Evolutionary conservation across 1,140 invertebrate species (phyloP).

Genomic region (Drosophila pruinosa): DNA sequence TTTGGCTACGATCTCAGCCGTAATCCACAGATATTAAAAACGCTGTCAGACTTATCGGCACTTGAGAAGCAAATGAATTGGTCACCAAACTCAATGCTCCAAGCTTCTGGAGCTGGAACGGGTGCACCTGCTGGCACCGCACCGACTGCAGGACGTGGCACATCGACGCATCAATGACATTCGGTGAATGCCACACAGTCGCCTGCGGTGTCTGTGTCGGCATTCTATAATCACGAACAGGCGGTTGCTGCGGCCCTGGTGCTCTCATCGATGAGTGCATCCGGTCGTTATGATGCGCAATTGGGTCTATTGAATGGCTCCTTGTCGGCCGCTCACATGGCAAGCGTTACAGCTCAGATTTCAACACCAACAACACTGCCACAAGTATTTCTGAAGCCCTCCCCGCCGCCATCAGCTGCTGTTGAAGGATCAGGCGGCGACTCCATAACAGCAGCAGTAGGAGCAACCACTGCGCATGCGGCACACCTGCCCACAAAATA

Average conservation of each 20-base stretch:
- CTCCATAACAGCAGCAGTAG: no score
- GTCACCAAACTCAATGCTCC: constrained; percentile 15
- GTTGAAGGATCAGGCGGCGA: constrained; percentile 21
- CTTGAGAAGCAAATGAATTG: constrained; percentile 58
- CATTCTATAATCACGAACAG: constrained; percentile 76
- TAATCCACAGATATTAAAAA: constrained; percentile 48
- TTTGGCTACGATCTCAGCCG: constrained; percentile 44
- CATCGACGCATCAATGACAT: constrained; percentile 69
- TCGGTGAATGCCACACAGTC: constrained; percentile 55
- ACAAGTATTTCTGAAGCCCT: constrained; percentile 79
- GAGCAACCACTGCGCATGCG: constrained; percentile 14
- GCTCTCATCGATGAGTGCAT: constrained; percentile 70
- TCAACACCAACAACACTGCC: constrained; percentile 60
- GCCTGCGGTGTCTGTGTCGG: constrained; percentile 61
- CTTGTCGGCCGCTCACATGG: constrained; percentile 8
- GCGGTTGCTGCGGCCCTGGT: constrained; percentile 72
- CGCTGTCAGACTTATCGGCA: constrained; percentile 45
- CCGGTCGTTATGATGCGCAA: constrained; percentile 59
- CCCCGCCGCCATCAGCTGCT: constrained; percentile 50
- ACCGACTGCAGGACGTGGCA: constrained; percentile 19
- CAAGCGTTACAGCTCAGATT: not conserved
- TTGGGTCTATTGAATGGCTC: constrained; percentile 30
- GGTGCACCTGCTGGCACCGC: constrained; percentile 2
- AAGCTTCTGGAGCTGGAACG: not conserved
- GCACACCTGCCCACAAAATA: constrained; percentile 65